Base-by-base conservation (phyloP, 2,797 vertebrate species). In the Notolepis coatsorum region DNA sequence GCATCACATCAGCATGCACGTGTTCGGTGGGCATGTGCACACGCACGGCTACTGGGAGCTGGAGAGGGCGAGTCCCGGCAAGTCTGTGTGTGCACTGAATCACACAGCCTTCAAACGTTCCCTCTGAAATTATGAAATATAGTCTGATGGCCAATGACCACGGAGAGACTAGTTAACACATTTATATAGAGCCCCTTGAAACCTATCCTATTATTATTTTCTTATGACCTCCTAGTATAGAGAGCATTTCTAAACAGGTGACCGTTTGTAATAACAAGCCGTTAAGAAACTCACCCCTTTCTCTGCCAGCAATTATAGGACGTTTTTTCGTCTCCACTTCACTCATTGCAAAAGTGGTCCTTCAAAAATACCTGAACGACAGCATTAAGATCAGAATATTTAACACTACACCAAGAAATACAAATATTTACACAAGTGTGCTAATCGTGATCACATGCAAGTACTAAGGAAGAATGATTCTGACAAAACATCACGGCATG, bases 261-360 rank as follows among this genome's bases (percentile, higher is more conserved):
- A n/a, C n/a, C n/a, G n/a, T n/a, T n/a, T n/a, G n/a, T n/a, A n/a
- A n/a, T n/a, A n/a, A n/a, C n/a, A n/a, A n/a, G n/a, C n/a, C 8
- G 25, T 28, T 31, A 3, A 33, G 15, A 5, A 20, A 62, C 86
- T 67, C 61, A 94, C 94, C 95, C 28, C 78, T 93, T 71, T 94
- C 91, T 79, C 72, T 80, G 60, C 92, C 89, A 60, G 90, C 90
- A 41, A 88, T 91, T 10, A 59, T 28, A 0, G 90, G 80, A 18
- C 87, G 73, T 61, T 90, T 93, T 65, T 81, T 93, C n/a, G n/a
- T n/a, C 69, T 90, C 88, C 71, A 86, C 85, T 25, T 88, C 82
- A 1, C 25, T 84, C 69, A 84, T 81, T 43, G 73, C 35, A 63
- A 43, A 56, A 31, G 51, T 0, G 23, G 21, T 55, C 1, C 27